Evolutionary conservation across 2,797 vertebrate species (phyloP), one percentile per base, ranked within the genome.

Genomic region (Oreochromis grahami): DNA sequence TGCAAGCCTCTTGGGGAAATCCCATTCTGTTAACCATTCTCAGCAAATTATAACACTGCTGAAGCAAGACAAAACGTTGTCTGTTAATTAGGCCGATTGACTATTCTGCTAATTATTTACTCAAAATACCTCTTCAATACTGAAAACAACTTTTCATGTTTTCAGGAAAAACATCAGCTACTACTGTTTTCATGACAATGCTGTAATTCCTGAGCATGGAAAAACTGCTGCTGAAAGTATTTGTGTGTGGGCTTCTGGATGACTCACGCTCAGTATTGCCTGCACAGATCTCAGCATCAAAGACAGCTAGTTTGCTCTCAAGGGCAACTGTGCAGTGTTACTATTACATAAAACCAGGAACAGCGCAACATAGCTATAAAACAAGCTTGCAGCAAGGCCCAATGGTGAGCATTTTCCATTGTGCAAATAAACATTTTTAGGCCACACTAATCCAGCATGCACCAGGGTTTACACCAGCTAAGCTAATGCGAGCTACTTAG

Each of bases 251-350:
- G 93, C 90, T 92, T 92, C 90, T 84, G 74, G 89, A 91, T 95
- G 95, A 96, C 93, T 96, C 95, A 95, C 89, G 89, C 88, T 92
- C 87, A 88, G 91, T 89, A 82, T 88, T 94, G 91, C 93, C 93
- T 92, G 93, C 90, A 94, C 89, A 93, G 82, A 95, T 93, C 91
- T 91, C 83, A 78, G 90, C 93, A 93, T 94, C 92, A 94, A 94
- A 95, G 90, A 90, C 92, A 92, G 86, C 85, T 80, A 82, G 93
- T 92, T 95, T 92, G 90, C 92, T 92, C 94, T 94, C 84, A 93
- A 94, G 92, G 92, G 94, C 94, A 94, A 91, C 79, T 84, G 84
- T 84, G 91, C 91, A 86, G 88, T 84, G 91, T 88, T 92, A 89
- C 88, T 76, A 89, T 95, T 95, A 95, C 93, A 96, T 94, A 94